Conservation (phyloP, 2,113 vertebrate species). For the Vombatus ursinus region DNA sequence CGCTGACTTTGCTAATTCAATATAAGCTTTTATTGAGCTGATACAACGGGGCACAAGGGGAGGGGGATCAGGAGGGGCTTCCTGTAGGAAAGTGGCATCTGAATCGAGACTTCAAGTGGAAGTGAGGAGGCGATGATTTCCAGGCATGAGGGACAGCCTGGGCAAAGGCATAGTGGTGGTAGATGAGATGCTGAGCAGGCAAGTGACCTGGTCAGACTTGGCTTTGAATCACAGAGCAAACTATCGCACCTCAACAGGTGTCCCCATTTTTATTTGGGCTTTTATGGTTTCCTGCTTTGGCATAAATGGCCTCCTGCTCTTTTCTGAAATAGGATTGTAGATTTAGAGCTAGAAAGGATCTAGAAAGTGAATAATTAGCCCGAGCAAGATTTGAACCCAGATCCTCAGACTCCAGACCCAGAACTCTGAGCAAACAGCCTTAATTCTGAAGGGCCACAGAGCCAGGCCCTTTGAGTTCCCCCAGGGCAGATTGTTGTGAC, state of each 20-base stretch:
- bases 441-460: not conserved
- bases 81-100: not conserved
- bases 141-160: not conserved
- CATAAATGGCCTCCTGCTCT: not conserved
- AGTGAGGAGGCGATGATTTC: not conserved
- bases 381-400: not conserved
- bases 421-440: slow-evolving; percentile 10
- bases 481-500: not conserved
- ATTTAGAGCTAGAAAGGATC: not conserved
- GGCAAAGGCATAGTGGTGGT: not conserved
- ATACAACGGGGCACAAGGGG: not conserved
- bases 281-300: not conserved
- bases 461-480: too few species aligned
- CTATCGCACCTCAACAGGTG: not conserved
- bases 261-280: not conserved
- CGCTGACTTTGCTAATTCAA: slow-evolving; percentile 19
- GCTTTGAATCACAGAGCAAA: not conserved
- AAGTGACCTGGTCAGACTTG: too few species aligned
- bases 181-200: not conserved
- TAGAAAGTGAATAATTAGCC: not conserved
- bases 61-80: not conserved
- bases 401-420: not conserved
- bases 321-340: not conserved
- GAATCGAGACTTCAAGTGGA: not conserved
- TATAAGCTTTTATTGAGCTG: not conserved